These are phyloP conservation scores for Anniella stebbinsi DNA, from an alignment of 2,797 vertebrate genomes.

Conservation along the genomic window DNA sequence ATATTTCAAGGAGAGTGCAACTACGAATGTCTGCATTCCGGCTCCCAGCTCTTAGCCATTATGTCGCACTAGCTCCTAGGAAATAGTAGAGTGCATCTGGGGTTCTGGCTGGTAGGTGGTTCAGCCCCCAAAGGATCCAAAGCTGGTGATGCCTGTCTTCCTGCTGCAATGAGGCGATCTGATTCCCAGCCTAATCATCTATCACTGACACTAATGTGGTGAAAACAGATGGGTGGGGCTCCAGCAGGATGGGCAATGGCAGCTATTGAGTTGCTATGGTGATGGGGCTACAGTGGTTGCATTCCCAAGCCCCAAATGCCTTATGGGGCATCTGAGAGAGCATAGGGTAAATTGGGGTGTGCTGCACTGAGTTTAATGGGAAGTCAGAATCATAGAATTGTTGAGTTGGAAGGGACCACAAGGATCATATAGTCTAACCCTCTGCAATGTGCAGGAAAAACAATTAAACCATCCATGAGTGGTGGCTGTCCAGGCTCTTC, in stretches of 20 bases:
- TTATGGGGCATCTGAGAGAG: neutral
- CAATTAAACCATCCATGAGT: too few relatives aligned
- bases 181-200: neutral
- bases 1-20: too few relatives aligned
- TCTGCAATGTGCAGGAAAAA: too few relatives aligned
- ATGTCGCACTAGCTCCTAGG: neutral
- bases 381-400: too few relatives aligned
- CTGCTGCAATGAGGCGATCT: neutral
- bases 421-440: too few relatives aligned
- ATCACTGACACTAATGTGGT: neutral
- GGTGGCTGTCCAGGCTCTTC: too few relatives aligned
- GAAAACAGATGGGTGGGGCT: neutral
- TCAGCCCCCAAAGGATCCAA: neutral
- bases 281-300: neutral
- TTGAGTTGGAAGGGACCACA: too few relatives aligned
- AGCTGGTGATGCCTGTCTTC: neutral
- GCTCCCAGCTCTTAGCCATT: too few relatives aligned
- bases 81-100: neutral
- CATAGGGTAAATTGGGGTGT: neutral
- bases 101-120: too few relatives aligned
- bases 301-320: neutral
- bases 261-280: neutral
- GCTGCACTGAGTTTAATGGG: neutral
- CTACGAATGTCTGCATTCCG: too few relatives aligned
- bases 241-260: neutral